phyloP scores from a whole-genome alignment of 2,113 vertebrate genomes.

The Larimichthys polyactis region DNA sequence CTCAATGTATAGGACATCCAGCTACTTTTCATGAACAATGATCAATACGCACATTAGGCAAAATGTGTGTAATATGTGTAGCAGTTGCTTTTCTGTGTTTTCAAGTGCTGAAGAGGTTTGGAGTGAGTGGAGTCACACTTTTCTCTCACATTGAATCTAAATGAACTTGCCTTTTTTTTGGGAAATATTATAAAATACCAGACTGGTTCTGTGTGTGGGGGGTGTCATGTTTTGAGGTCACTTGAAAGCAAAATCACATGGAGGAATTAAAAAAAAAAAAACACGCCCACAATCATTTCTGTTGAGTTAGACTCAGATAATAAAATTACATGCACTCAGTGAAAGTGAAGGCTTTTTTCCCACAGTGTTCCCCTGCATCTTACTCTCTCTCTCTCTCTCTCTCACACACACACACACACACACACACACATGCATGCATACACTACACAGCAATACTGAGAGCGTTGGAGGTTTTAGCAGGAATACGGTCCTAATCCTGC shows the following conservation, averaged over 20 bases:
- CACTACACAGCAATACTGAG: constrained; percentile 41
- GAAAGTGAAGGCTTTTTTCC: constrained; percentile 34
- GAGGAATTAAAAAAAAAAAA: not conserved
- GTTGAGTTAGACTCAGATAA: constrained; percentile 27
- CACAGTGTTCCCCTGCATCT: constrained; percentile 22
- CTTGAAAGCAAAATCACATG: constrained; percentile 25
- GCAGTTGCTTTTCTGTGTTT: not conserved
- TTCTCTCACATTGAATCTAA: not conserved
- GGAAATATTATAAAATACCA: not conserved
- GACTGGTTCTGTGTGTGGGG: not conserved
- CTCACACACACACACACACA: constrained; percentile 6
- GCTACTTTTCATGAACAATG: not conserved
- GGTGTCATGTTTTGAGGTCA: constrained; percentile 16
- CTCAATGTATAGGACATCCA: not conserved
- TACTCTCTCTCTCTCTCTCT: constrained; percentile 10
- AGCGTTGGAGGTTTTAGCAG: constrained; percentile 51
- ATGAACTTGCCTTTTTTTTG: not conserved
- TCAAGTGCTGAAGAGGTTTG: not conserved
- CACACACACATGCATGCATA: constrained; percentile 10
- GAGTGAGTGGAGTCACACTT: not conserved
- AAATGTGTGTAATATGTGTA: not conserved
- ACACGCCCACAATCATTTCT: constrained; percentile 27
- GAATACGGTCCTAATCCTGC: constrained; percentile 71
- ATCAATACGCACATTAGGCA: too few species aligned
- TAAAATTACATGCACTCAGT: constrained; percentile 56